Evolutionary conservation across 2,888 invertebrate genomes (phyloP), one percentile per base, ranked within the genome.

Genomic region (Lacanobia wlatinum): DNA sequence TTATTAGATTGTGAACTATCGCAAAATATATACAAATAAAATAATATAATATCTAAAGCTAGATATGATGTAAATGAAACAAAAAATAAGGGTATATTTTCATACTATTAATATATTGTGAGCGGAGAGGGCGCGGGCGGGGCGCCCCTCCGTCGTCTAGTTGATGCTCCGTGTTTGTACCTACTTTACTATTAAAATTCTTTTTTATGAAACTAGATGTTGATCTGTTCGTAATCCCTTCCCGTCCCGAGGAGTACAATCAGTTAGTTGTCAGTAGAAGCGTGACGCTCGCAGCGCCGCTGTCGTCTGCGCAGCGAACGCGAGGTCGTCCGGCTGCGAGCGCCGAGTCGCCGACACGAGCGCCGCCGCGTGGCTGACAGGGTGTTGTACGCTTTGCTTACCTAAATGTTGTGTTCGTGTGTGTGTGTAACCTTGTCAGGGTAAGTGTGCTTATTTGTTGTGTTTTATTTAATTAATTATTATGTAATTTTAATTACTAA

Each of bases 151-250:
- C 66, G 78, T 28, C 79, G 66, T 78, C 78, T 80, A 84, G 84
- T 71, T 84, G 80, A 76, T 82, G 84, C 82, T 89, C 87, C 83
- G 76, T 86, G 78, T 87, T 84, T 90, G 89, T 90, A 90, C 87
- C 87, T 87, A 88, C 80, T 87, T 85, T 88, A 87, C 82, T 85
- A 91, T 91, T 91, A 88, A 92, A 75, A 90, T 89, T 89, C 89
- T 90, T 87, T 88, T 90, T 90, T 89, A 90, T 87, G 82, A 87
- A 90, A 88, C 74, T 66, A 80, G 81, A 78, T 86, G 82, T 85
- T 87, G 84, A 82, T 86, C 76, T 85, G 80, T 86, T 85, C 64
- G 78, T 87, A 62, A 65, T 62, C 67, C 68, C 68, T 66, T 66
- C 60, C 66, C 64, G 58, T 77, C 70, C 79, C 56, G 50, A 64